Evolutionary conservation across 2,113 vertebrate species (phyloP), one percentile per base, ranked within the genome.

Genomic region (Electrona antarctica): DNA sequence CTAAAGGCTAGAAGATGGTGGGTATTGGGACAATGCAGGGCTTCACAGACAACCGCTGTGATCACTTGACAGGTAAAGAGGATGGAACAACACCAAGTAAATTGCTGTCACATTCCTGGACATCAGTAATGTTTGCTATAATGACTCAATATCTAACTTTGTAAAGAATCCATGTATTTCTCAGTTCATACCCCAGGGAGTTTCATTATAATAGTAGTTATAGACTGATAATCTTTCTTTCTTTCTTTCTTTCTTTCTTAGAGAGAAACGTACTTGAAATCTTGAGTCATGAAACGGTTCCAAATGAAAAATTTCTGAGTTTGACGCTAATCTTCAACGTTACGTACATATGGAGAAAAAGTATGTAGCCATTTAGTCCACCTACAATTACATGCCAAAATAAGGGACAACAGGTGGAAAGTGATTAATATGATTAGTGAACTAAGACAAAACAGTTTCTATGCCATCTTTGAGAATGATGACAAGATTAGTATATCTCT

Each of bases 11-110:
- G n/a, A 54, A 54, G 11, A 21, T 21, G 21, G 21, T 21, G 21
- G 21, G 33, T 41, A 41, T 41, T 41, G 33, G 33, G 11, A 6
- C 4, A 54, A 13, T 13, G 51, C 67, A 57, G 58, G 48, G 54
- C 12, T 72, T 78, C 52, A 78, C 77, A 75, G 55, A 64, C 46
- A 41, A 47, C 60, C 59, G 67, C 74, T 47, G 49, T 69, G 48
- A 72, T 63, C 65, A 58, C 65, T 56, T 72, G 71, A 52, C 59
- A 62, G 67, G 3, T 41, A 41, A 3, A 41, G 33, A 41, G 33
- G 33, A 41, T 41, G 33, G 33, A 41, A 41, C 33, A 41, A 41
- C 33, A 41, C 33, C 33, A 41, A 6, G 33, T 41, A 41, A 41
- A 41, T 41, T 41, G 33, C 33, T 41, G 33, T 41, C 33, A 41